A percentile compares a stretch with the other conserved stretches of the same genome.
Conservation (phyloP, 2,888 invertebrate species). For the Caenorhabditis sp. region DNA sequence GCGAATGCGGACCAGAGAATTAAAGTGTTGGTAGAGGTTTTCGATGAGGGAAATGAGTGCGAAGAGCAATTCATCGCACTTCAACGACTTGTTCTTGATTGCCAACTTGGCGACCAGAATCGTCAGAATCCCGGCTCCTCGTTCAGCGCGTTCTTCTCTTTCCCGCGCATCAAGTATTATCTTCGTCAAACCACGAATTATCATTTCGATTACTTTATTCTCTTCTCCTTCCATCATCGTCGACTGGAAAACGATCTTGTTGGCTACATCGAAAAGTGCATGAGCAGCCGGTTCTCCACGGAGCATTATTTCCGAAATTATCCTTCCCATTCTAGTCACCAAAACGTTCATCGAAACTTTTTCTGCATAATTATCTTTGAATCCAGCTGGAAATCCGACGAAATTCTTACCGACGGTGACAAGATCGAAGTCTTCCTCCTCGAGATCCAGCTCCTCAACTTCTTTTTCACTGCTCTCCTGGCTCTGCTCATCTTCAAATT, state of each 20-base stretch:
- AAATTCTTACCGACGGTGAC: slow-evolving; percentile 39
- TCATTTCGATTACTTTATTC: slow-evolving; percentile 29
- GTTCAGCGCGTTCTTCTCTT: slow-evolving; percentile 22
- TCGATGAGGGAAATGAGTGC: slow-evolving; percentile 38
- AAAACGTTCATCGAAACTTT: slow-evolving; percentile 43
- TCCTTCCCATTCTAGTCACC: slow-evolving; percentile 23
- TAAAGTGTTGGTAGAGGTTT: slow-evolving; percentile 28
- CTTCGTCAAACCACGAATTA: slow-evolving; percentile 23
- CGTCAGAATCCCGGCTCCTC: slow-evolving; percentile 22
- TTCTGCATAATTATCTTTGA: slow-evolving; percentile 13
- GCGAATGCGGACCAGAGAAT: slow-evolving; percentile 25
- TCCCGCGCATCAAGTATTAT: slow-evolving; percentile 31
- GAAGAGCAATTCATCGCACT: slow-evolving; percentile 43
- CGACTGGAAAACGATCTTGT: slow-evolving; percentile 53
- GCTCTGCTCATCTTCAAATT: not conserved
- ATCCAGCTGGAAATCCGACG: not conserved
- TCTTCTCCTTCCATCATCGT: slow-evolving; percentile 32
- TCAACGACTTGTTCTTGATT: slow-evolving; percentile 38
- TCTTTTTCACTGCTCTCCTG: slow-evolving; percentile 10
- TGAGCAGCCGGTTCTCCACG: slow-evolving; percentile 21
- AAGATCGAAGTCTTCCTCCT: slow-evolving; percentile 50
- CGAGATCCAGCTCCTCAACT: slow-evolving; percentile 14
- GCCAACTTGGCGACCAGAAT: slow-evolving; percentile 44
- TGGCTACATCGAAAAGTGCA: slow-evolving; percentile 50
- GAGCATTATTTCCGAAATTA: slow-evolving; percentile 30